Conservation (phyloP, 2,113 vertebrate species). For the Antechinus flavipes region DNA sequence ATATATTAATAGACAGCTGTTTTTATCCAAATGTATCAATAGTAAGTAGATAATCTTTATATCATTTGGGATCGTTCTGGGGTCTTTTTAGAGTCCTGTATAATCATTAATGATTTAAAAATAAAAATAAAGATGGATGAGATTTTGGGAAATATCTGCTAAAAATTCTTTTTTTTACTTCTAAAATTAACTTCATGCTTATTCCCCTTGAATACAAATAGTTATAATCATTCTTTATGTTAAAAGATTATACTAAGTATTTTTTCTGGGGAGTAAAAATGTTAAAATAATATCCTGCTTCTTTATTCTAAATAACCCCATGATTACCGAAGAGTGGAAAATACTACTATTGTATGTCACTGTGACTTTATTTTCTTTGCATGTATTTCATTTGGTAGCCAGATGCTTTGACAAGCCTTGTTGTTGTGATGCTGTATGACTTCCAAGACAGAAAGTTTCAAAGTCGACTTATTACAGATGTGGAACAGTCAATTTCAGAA, state of each 20-base stretch:
- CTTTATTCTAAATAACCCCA: constrained; percentile 33
- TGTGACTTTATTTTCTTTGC: constrained; percentile 29
- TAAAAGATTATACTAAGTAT: background rate
- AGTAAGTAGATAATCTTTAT: constrained; percentile 86
- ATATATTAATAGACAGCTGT: constrained; percentile 90
- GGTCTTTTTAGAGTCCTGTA: constrained; percentile 40
- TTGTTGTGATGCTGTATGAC: constrained; percentile 93
- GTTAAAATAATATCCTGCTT: constrained; percentile 44
- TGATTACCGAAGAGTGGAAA: background rate
- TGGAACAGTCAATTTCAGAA: constrained; percentile 80
- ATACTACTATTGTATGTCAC: background rate
- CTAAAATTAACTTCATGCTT: background rate
- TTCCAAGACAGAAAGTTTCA: constrained; percentile 93
- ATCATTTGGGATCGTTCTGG: constrained; percentile 44
- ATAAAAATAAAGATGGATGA: background rate
- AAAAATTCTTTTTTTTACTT: constrained; percentile 29
- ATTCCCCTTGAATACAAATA: constrained; percentile 12
- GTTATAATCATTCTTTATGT: constrained; percentile 10
- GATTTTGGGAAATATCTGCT: background rate
- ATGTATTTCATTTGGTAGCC: constrained; percentile 82
- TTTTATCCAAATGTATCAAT: constrained; percentile 86
- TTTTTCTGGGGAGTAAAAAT: background rate
- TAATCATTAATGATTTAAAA: constrained; percentile 46
- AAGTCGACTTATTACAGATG: constrained; percentile 74
- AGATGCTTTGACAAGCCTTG: constrained; percentile 89